Base-by-base conservation (phyloP, 2,113 vertebrate genomes). In the Rutilus rutilus region DNA sequence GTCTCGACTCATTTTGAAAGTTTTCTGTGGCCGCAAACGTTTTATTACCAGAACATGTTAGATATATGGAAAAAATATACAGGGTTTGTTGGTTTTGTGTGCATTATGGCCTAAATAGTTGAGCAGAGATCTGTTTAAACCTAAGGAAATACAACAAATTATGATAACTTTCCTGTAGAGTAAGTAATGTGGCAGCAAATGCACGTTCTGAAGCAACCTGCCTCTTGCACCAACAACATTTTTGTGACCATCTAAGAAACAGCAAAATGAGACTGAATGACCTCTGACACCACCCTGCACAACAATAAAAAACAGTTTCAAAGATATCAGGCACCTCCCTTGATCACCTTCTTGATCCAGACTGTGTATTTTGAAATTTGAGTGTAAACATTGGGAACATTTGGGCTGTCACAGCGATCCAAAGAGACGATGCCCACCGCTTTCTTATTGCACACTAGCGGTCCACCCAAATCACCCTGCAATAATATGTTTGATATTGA, bases 391-490 rank as follows among this genome's bases (percentile, higher is more conserved):
- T 94, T 94, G 8, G 93, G 94, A 0, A 86, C 0, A 47, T 89
- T 83, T 71, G 92, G 89, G 54, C 93, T 39, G 54, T 83, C 1
- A 36, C 93, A 94, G 2, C 0, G 0, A 0, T 0, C 0, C 0
- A 0, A 97, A 67, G 97, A 98, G 23, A 97, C 94, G 0, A 98
- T 85, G 0, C 97, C 97, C 0, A 96, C 94, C 4, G 93, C 89
- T 23, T 91, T 78, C 0, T 92, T 91, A 0, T 91, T 87, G 85
- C 97, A 98, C 0, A 98, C 92, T 90, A 97, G 69, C 0, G 97
- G 96, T 0, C 97, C 97, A 0, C 97, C 97, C 0, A 96, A 98
- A 89, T 98, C 96, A 0, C 96, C 96, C 97, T 97, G 92, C 0
- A 60, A 88, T 54, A 42, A 60, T 88, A 17, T 33, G 74, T 25